Evolutionary conservation across 2,797 vertebrate species (phyloP).

Genomic region (Trichosurus vulpecula): DNA sequence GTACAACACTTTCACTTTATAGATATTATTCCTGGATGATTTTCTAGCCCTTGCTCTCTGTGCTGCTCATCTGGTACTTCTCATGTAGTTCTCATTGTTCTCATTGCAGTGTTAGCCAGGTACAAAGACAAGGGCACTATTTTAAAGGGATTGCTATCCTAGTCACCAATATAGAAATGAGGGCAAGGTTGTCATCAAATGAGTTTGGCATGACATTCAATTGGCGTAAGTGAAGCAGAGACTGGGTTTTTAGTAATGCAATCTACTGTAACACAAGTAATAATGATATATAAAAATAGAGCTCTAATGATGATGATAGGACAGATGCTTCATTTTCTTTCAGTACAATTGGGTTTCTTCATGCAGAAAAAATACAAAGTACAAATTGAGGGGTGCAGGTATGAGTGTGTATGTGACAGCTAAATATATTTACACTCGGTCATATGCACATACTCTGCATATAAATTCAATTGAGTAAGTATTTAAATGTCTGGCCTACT

Average conservation of each 20-base stretch:
- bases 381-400: neutral
- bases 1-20: neutral
- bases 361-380: neutral
- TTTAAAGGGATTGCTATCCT: neutral
- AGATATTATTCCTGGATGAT: neutral
- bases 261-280: neutral
- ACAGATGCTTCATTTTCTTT: constrained; percentile 32
- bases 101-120: neutral
- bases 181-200: neutral
- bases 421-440: neutral
- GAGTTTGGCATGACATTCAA: neutral
- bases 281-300: constrained; percentile 33
- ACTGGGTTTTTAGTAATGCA: constrained; percentile 39
- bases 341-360: constrained; percentile 7
- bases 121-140: neutral
- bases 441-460: neutral
- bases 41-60: neutral
- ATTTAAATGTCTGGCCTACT: neutral
- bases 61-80: neutral
- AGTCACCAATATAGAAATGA: constrained; percentile 3
- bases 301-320: neutral
- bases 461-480: neutral
- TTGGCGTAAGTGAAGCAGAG: constrained; percentile 6
- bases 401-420: neutral
- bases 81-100: neutral